A percentile compares a stretch with the other conserved stretches of the same genome.
Evolutionary conservation across 2,797 vertebrate genomes (phyloP).

Genomic region (Alauda arvensis): DNA sequence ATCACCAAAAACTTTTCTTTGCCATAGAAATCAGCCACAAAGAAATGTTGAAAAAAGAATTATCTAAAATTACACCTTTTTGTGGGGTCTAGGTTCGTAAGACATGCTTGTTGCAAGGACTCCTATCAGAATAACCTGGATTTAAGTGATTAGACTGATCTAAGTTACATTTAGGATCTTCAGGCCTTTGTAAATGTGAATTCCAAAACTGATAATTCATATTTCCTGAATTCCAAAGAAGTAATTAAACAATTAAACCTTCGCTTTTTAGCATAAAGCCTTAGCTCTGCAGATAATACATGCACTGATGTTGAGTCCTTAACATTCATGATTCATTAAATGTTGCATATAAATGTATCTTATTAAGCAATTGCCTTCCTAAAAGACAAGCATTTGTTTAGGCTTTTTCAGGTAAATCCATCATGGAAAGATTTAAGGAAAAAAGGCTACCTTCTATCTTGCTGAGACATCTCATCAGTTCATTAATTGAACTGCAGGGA

Average conservation of each 20-base stretch:
- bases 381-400: not conserved
- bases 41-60: not conserved
- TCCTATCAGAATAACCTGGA: not conserved
- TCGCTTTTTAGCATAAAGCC: not conserved
- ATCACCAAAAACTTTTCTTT: not conserved
- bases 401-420: not conserved
- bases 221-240: not conserved
- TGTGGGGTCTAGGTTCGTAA: not conserved
- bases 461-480: not conserved
- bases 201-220: not conserved
- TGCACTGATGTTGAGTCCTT: not conserved
- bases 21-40: not conserved
- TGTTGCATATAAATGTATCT: not conserved
- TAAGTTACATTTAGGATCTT: not conserved
- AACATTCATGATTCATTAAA: not conserved
- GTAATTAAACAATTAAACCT: not conserved
- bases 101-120: not conserved
- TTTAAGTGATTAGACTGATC: not conserved
- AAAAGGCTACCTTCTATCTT: not conserved
- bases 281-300: not conserved
- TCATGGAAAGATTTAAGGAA: not conserved
- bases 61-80: not conserved
- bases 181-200: not conserved
- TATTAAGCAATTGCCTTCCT: not conserved
- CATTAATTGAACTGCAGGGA: not conserved